These are phyloP conservation scores for Drosophila quasianomalipes DNA, from an alignment of 2,888 invertebrate genomes.

Conservation along the genomic window DNA sequence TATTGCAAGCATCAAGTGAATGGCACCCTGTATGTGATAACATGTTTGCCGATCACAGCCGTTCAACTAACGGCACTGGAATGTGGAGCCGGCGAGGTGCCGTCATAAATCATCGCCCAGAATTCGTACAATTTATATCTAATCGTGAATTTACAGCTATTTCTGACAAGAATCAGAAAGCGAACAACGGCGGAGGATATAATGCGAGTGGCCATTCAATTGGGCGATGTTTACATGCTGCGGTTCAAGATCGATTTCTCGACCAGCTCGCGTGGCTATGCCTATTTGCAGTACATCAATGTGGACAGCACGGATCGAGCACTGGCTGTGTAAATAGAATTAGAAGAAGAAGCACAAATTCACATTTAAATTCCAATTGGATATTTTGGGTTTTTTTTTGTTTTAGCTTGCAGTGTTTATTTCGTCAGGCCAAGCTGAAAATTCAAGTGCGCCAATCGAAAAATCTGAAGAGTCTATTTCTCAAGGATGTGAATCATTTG, in stretches of 20 bases:
- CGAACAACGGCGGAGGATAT: constrained; percentile 49
- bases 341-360: background rate
- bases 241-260: constrained; percentile 78
- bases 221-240: constrained; percentile 77
- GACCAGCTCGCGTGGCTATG: constrained; percentile 71
- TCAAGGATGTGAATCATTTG: constrained; percentile 34
- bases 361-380: background rate
- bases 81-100: constrained; percentile 78
- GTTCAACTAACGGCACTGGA: constrained; percentile 50
- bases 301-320: constrained; percentile 45
- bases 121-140: background rate
- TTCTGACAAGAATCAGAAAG: constrained; percentile 44
- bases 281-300: constrained; percentile 79
- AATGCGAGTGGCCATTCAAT: constrained; percentile 56
- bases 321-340: constrained; percentile 54
- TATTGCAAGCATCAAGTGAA: constrained; percentile 64
- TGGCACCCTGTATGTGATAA: constrained; percentile 76
- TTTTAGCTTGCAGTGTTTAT: constrained; percentile 56
- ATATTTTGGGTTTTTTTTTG: background rate
- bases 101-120: too few relatives aligned
- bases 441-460: constrained; percentile 63
- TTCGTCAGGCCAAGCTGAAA: constrained; percentile 18
- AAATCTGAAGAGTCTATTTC: constrained; percentile 66
- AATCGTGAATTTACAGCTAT: constrained; percentile 50
- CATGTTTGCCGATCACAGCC: constrained; percentile 19